These are phyloP conservation scores for Burhinus oedicnemus DNA, from an alignment of 2,113 vertebrate species.

Conservation along the genomic window DNA sequence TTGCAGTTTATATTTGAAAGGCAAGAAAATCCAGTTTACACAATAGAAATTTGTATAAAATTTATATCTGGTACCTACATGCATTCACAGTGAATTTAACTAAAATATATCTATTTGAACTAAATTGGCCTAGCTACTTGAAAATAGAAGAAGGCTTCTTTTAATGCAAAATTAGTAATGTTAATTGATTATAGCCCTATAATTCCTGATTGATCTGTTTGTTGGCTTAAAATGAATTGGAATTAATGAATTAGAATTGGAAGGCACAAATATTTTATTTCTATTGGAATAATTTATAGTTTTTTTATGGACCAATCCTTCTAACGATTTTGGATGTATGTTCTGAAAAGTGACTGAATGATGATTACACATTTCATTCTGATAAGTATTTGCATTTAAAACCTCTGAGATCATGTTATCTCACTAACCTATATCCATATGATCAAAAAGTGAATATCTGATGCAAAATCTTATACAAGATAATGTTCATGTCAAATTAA, in stretches of 20 bases:
- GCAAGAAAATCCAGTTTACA: no score
- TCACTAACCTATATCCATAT: neutral
- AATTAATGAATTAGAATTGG: neutral
- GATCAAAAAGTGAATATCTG: neutral
- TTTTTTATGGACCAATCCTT: neutral
- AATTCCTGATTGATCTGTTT: neutral
- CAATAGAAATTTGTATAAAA: neutral
- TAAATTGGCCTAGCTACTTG: neutral
- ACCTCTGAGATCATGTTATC: neutral
- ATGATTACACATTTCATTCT: constrained; percentile 1
- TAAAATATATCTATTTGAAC: neutral
- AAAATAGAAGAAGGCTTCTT: neutral
- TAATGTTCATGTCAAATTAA: neutral
- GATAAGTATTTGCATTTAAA: neutral
- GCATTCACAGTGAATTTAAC: neutral
- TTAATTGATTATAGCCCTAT: neutral
- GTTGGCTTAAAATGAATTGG: neutral
- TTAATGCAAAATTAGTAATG: neutral
- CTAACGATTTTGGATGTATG: neutral
- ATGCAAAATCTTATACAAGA: neutral
- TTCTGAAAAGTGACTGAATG: neutral
- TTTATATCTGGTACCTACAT: neutral
- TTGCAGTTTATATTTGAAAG: no score
- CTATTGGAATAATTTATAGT: neutral
- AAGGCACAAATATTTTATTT: constrained; percentile 11